Evolutionary conservation across 2,888 invertebrate genomes (phyloP).

Genomic region (Ectropis crepuscularia): DNA sequence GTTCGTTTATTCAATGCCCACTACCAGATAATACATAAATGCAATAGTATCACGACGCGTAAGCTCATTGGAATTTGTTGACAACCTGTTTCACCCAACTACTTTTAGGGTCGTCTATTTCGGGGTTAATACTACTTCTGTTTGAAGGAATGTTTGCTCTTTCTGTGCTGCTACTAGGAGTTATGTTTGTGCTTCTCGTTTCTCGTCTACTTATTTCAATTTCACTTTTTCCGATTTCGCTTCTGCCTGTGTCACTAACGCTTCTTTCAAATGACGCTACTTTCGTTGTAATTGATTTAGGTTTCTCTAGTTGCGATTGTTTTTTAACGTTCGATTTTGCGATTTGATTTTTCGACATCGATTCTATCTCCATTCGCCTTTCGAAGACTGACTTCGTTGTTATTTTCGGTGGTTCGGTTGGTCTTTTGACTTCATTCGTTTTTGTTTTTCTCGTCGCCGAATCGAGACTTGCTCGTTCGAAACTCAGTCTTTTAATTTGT

Average conservation of each 20-base stretch:
- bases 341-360: conserved; percentile 64
- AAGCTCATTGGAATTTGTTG: conserved; percentile 87
- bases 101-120: conserved; percentile 74
- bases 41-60: conserved; percentile 61
- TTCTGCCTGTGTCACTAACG: conserved; percentile 54
- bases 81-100: conserved; percentile 91
- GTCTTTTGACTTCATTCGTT: conserved; percentile 57
- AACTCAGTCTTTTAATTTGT: conserved; percentile 76
- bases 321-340: conserved; percentile 61
- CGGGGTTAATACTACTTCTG: conserved; percentile 54
- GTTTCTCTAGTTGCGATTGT: conserved; percentile 61
- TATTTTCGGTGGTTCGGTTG: conserved; percentile 66
- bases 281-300: conserved; percentile 72
- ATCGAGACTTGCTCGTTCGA: conserved; percentile 80
- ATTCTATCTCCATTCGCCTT: conserved; percentile 77
- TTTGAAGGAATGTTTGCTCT: conserved; percentile 54
- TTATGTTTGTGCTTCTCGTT: conserved; percentile 33
- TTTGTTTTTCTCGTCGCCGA: conserved; percentile 74
- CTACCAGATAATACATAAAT: conserved; percentile 55
- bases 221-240: conserved; percentile 43
- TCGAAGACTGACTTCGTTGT: conserved; percentile 76
- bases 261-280: conserved; percentile 70
- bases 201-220: conserved; percentile 34
- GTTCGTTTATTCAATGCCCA: too few relatives aligned
- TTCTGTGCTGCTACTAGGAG: conserved; percentile 52